Percentiles rank a stretch among this genome's conserved stretches.
phyloP scores from a whole-genome alignment of 2,113 vertebrate genomes.

The Geothlypis trichas region DNA sequence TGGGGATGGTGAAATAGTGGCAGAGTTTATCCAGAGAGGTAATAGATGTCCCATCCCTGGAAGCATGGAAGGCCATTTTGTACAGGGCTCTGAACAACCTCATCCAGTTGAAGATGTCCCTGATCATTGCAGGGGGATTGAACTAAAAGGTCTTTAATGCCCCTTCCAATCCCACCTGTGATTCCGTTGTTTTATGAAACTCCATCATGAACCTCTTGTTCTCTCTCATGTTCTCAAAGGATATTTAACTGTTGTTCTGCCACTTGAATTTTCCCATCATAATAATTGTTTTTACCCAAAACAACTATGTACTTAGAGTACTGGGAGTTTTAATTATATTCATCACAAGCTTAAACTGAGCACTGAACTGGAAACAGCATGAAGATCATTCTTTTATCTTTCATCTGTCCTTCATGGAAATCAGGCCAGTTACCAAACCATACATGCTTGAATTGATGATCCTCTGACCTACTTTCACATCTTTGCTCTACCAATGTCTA shows the following conservation, averaged over 20 bases:
- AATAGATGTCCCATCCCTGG: too few species aligned
- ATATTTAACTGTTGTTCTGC: background rate
- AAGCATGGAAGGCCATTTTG: background rate
- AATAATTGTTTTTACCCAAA: background rate
- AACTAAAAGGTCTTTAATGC: background rate
- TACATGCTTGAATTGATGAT: background rate
- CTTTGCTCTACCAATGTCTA: background rate
- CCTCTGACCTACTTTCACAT: background rate
- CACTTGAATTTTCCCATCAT: background rate
- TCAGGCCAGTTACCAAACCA: background rate
- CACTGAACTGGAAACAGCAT: background rate
- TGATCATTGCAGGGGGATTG: accelerated
- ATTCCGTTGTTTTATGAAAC: background rate
- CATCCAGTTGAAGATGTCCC: background rate
- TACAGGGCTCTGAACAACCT: background rate
- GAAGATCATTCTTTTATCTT: background rate
- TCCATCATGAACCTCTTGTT: background rate
- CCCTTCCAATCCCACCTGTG: too few species aligned
- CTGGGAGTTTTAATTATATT: background rate
- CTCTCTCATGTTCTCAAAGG: background rate
- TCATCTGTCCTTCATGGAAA: background rate
- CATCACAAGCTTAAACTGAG: background rate
- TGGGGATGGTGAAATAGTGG: accelerated
- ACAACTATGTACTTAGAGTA: background rate
- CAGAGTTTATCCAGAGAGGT: background rate